Base-by-base conservation (phyloP, 2,888 invertebrate genomes). In the Cetonia aurata region DNA sequence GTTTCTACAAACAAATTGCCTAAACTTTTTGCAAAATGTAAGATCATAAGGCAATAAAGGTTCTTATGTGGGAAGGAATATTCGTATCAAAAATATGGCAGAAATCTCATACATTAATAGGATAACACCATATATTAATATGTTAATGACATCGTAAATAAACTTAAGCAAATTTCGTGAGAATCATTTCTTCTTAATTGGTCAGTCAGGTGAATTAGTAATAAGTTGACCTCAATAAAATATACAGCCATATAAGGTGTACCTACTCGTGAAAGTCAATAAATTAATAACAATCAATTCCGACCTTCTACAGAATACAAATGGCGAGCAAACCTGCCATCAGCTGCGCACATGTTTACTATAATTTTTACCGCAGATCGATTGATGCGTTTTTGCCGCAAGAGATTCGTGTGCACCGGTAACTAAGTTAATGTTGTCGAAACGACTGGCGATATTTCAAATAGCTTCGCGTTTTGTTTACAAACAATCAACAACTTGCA, bases 151-250 rank as follows among this genome's bases (percentile, higher is more conserved):
- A 4, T 25, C 1, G 25, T 3, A 25, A 25, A 25, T 25, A 25
- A 25, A 25, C 25, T 25, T 25, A 25, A 3, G 9, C n/a, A 13
- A 9, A 50, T 50, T 50, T 15, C 4, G 1, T 3, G 15, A 50
- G 15, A 3, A 9, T 13, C 50, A 50, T 15, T 50, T 15, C 6
- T 46, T 46, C 15, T 50, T 15, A 50, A 17, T 50, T 15, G 19
- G 9, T 1, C 50, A 50, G 6, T 17, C 10, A 9, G 15, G 19
- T 17, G 6, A 19, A 15, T 15, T 4, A 17, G 50, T 50, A n/a
- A 17, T 13, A 33, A 62, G 48, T 48, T 19, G 62, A 62, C 62
- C 62, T 46, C 46, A 62, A 62, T 62, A 62, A 62, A 33, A 62
- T 48, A 3, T 19, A 13, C 4, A 31, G 31, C 46, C 48, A 62